A percentile compares a stretch with the other conserved stretches of the same genome.
Evolutionary conservation across 2,113 vertebrate genomes (phyloP).

Genomic region (Ammodytes marinus): DNA sequence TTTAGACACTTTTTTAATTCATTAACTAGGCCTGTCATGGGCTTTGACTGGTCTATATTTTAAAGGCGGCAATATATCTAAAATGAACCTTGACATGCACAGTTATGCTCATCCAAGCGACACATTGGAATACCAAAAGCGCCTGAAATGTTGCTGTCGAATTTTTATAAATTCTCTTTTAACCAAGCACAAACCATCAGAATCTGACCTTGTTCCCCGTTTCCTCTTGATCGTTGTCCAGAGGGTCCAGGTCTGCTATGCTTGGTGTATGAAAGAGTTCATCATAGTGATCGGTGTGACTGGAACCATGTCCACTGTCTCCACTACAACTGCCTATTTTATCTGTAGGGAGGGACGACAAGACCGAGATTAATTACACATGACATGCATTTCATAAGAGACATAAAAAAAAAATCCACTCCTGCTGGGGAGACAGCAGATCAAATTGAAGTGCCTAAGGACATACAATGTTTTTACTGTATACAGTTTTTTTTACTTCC

Average conservation of each 20-base stretch:
- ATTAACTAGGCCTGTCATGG: not conserved
- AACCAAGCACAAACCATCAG: not conserved
- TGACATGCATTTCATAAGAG: conserved; percentile 26
- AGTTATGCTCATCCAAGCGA: not conserved
- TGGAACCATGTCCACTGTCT: conserved; percentile 85
- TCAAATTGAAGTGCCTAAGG: conserved; percentile 36
- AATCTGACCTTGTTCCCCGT: conserved; percentile 82
- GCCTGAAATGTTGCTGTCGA: not conserved
- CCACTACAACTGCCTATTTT: conserved; percentile 84
- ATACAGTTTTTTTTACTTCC: conserved; percentile 22
- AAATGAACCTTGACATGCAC: conserved; percentile 5
- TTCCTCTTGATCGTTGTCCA: conserved; percentile 88
- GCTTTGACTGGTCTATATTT: not conserved
- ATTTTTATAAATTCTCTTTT: conserved; percentile 13
- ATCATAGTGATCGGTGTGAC: conserved; percentile 88
- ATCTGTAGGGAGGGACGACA: conserved; percentile 71
- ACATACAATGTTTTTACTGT: not conserved
- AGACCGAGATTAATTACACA: conserved; percentile 21
- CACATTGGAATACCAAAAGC: not conserved
- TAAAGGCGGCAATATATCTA: not conserved
- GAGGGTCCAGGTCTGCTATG: conserved; percentile 82
- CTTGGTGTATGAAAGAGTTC: conserved; percentile 90
- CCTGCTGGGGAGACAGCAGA: conserved; percentile 31
- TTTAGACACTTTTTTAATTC: not conserved
- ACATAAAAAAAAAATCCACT: conserved; percentile 27